A percentile compares a stretch with the other conserved stretches of the same genome.
These are phyloP conservation scores for Hycleus cichorii DNA, from an alignment of 1,140 invertebrate genomes.

Conservation along the genomic window DNA sequence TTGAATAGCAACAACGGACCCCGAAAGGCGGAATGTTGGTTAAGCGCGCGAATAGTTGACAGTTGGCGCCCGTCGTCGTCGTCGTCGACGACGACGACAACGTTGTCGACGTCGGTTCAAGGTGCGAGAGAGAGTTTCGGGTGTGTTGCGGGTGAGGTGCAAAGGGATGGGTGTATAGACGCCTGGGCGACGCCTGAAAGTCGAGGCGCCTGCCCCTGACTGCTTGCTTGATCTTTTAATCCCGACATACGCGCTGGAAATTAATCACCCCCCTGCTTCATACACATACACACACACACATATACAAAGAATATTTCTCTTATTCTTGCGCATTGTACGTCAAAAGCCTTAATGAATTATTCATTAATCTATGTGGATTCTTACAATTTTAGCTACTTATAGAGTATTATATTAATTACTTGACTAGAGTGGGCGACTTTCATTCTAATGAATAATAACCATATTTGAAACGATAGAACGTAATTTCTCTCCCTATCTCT, in stretches of 20 bases:
- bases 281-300: conserved; percentile 10
- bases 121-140: conserved; percentile 18
- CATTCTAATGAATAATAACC: conserved; percentile 11
- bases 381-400: conserved; percentile 29
- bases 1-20: background rate
- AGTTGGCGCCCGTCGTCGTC: conserved; percentile 8
- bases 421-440: conserved; percentile 13
- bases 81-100: too few species aligned
- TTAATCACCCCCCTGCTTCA: conserved; percentile 33
- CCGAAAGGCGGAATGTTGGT: background rate
- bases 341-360: conserved; percentile 36
- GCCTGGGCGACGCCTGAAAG: conserved; percentile 29
- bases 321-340: conserved; percentile 26
- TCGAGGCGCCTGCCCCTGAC: conserved; percentile 33
- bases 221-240: conserved; percentile 39
- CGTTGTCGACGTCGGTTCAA: conserved; percentile 9
- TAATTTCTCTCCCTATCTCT: too few species aligned
- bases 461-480: background rate
- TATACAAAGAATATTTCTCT: background rate
- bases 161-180: conserved; percentile 25
- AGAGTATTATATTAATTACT: conserved; percentile 26
- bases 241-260: conserved; percentile 37
- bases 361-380: conserved; percentile 36
- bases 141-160: conserved; percentile 17
- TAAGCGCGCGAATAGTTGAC: conserved; percentile 12